Percentiles rank a stretch among this genome's conserved stretches.
phyloP scores from a whole-genome alignment of 2,888 invertebrate genomes.

The Xanthorhoe designata region DNA sequence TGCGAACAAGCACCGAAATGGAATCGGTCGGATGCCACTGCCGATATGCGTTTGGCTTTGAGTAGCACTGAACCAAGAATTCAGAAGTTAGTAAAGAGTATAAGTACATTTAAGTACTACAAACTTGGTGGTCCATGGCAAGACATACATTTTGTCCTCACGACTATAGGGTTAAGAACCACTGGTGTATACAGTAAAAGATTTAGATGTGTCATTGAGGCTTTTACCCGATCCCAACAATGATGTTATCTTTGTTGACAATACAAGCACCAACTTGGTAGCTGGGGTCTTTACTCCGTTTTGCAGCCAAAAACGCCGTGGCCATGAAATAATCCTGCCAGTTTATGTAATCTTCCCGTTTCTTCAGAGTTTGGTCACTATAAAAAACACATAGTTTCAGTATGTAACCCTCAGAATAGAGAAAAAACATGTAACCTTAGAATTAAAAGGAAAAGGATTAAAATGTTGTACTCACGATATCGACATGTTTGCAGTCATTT shows the following conservation, averaged over 20 bases:
- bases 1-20: no score
- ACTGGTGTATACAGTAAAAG: no score
- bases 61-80: no score
- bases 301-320: constrained; percentile 94
- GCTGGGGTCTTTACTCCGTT: constrained; percentile 97
- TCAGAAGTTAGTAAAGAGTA: no score
- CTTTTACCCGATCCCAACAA: constrained; percentile 93
- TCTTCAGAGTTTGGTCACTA: constrained; percentile 59
- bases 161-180: no score
- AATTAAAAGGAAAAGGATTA: not conserved
- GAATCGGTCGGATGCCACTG: no score
- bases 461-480: constrained; percentile 28
- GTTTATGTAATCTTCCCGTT: constrained; percentile 88
- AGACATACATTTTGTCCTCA: no score
- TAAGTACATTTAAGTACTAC: no score
- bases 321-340: constrained; percentile 99
- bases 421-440: not conserved
- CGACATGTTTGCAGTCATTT: constrained; percentile 20
- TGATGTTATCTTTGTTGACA: constrained; percentile 93
- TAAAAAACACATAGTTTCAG: constrained; percentile 8
- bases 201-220: no score
- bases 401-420: not conserved
- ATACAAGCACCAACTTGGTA: constrained; percentile 98
- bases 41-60: no score
- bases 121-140: no score